Percentiles rank a stretch among this genome's conserved stretches.
These are phyloP conservation scores for Proteles cristata DNA, from an alignment of 2,113 vertebrate species.

Conservation along the genomic window DNA sequence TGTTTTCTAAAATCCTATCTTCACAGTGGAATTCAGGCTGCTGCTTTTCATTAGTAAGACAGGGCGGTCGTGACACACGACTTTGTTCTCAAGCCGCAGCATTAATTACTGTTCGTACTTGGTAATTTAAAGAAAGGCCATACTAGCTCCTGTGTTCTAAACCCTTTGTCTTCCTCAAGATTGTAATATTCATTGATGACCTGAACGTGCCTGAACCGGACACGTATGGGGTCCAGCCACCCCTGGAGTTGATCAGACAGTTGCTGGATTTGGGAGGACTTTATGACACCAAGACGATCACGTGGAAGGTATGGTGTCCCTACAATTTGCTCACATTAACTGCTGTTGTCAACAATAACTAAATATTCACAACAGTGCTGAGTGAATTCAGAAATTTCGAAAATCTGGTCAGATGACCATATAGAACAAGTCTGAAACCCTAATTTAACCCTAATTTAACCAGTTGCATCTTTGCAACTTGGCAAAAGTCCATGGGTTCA, in stretches of 20 bases:
- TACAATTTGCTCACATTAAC: conserved; percentile 3
- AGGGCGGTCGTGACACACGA: not conserved
- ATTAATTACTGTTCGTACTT: not conserved
- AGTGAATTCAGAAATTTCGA: not conserved
- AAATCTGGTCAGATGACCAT: not conserved
- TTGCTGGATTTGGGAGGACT: conserved; percentile 83
- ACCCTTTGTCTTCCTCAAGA: conserved; percentile 66
- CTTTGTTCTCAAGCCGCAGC: not conserved
- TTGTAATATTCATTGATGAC: conserved; percentile 84
- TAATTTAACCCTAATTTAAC: not conserved
- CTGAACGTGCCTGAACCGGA: conserved; percentile 81
- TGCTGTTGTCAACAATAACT: not conserved
- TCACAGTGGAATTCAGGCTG: not conserved
- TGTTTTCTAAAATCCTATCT: not conserved
- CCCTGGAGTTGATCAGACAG: conserved; percentile 84
- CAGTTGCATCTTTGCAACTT: not conserved
- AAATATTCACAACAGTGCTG: not conserved
- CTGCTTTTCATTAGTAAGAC: conserved; percentile 17
- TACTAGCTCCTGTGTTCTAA: not conserved
- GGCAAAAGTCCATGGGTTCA: not conserved
- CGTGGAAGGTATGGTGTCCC: conserved; percentile 81
- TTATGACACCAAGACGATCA: conserved; percentile 79
- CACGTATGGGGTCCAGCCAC: conserved; percentile 80
- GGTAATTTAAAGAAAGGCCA: not conserved
- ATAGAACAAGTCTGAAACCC: not conserved